Percentiles rank a stretch among this genome's conserved stretches.
Conservation (phyloP, 2,888 invertebrate genomes). For the Ichneumon xanthorius region DNA sequence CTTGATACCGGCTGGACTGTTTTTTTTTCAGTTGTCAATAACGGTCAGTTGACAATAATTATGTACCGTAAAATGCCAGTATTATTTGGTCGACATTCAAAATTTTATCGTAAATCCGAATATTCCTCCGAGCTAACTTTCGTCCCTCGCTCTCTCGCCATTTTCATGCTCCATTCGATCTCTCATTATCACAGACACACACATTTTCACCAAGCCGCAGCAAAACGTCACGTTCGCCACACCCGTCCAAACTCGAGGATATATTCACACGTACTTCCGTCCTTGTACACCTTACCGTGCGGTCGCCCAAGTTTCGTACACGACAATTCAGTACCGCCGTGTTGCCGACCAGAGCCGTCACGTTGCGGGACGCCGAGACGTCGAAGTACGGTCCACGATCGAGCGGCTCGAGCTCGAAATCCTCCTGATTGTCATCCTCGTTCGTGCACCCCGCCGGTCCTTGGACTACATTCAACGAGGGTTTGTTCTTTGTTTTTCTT, state of each 20-base stretch:
- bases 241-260: slow-evolving; percentile 17
- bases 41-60: neutral
- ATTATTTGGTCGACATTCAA: neutral
- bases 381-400: slow-evolving; percentile 90
- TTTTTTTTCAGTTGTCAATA: too few relatives aligned
- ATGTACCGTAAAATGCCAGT: neutral
- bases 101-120: neutral
- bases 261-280: neutral
- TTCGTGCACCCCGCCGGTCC: slow-evolving; percentile 81
- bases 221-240: slow-evolving; percentile 26
- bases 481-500: slow-evolving; percentile 10
- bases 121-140: neutral
- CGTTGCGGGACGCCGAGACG: slow-evolving; percentile 90
- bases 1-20: too few relatives aligned
- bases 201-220: neutral
- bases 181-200: slow-evolving; percentile 10
- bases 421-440: slow-evolving; percentile 82
- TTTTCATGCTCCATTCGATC: slow-evolving; percentile 9
- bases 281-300: slow-evolving; percentile 87
- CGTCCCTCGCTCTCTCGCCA: slow-evolving; percentile 20
- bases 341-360: slow-evolving; percentile 92
- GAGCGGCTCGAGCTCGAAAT: slow-evolving; percentile 84
- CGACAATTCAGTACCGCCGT: slow-evolving; percentile 91
- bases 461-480: slow-evolving; percentile 72
- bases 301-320: slow-evolving; percentile 91